Base-by-base conservation (phyloP, 1,140 invertebrate species). In the Sitobion miscanthi region DNA sequence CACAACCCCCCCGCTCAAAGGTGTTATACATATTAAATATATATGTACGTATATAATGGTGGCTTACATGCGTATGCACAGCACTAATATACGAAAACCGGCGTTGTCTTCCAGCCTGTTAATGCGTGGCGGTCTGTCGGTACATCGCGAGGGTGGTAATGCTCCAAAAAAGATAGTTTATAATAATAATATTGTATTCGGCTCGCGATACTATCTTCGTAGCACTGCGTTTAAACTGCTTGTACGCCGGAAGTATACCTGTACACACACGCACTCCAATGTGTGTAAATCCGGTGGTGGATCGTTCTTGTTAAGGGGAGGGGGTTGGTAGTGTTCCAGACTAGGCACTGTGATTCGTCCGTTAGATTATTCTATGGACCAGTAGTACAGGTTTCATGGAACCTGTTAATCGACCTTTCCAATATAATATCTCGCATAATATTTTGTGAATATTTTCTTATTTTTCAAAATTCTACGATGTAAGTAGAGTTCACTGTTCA, bases 11-110 rank as follows among this genome's bases (percentile, higher is more conserved):
- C 35, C 35, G 6, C 35, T 42, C 7, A 23, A 83, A 83, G 35
- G 82, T 83, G 82, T 42, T 77, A 77, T 30, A 77, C 14, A 77
- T n/a, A 77, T 77, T 77, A 77, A 77, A 69, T n/a, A n/a, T n/a
- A 77, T 77, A n/a, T n/a, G 30, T 77, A 17, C 62, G 62, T 77
- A 69, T 69, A 69, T 14, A 25, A 25, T 62, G 30, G 62, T 77
- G 11, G 4, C 62, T n/a, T 77, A 77, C 14, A n/a, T 14, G n/a
- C 11, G 14, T n/a, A 77, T 77, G 30, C 14, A 6, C 30, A 77
- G n/a, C 17, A n/a, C 14, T 77, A 77, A 77, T 77, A 77, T 77
- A n/a, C 14, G n/a, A 77, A 77, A 77, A 77, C 30, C 62, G 14
- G 62, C 1, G n/a, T 77, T 1, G 62, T n/a, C 62, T 69, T 69